Evolutionary conservation across 2,888 invertebrate genomes (phyloP).

Genomic region (Euzophera pinguis): DNA sequence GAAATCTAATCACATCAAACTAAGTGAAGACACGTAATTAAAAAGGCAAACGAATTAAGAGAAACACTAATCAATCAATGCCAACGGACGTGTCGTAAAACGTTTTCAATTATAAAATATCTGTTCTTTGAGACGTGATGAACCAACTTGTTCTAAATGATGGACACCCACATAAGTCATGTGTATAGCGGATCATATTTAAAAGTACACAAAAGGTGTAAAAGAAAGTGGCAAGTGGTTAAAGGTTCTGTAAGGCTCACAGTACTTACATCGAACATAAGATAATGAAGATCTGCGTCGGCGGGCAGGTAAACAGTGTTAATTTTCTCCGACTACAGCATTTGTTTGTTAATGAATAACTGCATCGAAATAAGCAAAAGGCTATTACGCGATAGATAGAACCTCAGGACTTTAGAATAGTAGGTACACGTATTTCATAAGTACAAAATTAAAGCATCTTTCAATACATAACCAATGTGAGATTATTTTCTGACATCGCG

Average conservation of each 20-base stretch:
- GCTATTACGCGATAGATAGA: too few species aligned
- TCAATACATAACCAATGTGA: too few species aligned
- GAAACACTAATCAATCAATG: constrained; percentile 57
- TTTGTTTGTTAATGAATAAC: neutral
- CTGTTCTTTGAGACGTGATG: constrained; percentile 55
- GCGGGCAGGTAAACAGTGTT: constrained; percentile 56
- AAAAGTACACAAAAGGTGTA: too few species aligned
- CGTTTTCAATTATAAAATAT: constrained; percentile 61
- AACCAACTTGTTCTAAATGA: constrained; percentile 57
- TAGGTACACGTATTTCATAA: too few species aligned
- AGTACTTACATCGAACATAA: constrained; percentile 23
- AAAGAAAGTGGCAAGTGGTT: too few species aligned
- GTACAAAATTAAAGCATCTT: too few species aligned
- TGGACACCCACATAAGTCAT: constrained; percentile 56
- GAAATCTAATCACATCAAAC: constrained; percentile 8
- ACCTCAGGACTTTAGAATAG: too few species aligned
- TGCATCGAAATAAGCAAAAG: neutral
- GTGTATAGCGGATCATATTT: too few species aligned
- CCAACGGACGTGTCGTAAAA: constrained; percentile 47
- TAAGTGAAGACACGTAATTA: constrained; percentile 17
- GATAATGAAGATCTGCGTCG: constrained; percentile 50
- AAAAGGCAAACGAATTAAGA: constrained; percentile 27
- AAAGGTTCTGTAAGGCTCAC: too few species aligned
- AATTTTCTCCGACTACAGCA: neutral
- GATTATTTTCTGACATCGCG: too few species aligned